Evolutionary conservation across 2,797 vertebrate genomes (phyloP).

Genomic region (Ptychadena robeensis): DNA sequence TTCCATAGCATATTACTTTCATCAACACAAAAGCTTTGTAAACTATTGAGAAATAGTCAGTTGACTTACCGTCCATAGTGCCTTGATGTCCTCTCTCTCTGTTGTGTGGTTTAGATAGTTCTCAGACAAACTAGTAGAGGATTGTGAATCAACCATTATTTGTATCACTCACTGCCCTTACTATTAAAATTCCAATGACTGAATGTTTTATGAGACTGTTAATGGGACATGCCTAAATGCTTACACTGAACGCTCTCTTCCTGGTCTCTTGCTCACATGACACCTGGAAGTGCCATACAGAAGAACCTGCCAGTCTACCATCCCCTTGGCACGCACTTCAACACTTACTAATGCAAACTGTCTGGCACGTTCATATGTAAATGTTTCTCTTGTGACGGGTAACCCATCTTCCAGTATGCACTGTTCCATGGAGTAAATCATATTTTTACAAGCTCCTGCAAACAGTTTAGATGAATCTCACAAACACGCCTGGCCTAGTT

Average conservation of each 20-base stretch:
- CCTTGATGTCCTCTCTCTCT: not conserved
- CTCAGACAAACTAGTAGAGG: slow-evolving; percentile 27
- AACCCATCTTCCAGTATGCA: not conserved
- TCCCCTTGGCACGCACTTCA: slow-evolving; percentile 15
- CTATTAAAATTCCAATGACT: slow-evolving; percentile 59
- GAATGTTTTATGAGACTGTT: slow-evolving; percentile 51
- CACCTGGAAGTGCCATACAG: slow-evolving; percentile 7
- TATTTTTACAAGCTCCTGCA: slow-evolving; percentile 41
- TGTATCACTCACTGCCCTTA: slow-evolving; percentile 45
- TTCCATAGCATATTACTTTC: not conserved
- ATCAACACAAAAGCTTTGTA: too few species aligned
- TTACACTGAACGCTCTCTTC: slow-evolving; percentile 37
- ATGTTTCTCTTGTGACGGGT: slow-evolving; percentile 26
- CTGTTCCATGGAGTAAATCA: slow-evolving; percentile 8
- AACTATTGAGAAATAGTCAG: not conserved
- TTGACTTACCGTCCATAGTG: slow-evolving; percentile 55
- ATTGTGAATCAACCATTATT: slow-evolving; percentile 54
- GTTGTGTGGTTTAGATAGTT: slow-evolving; percentile 28
- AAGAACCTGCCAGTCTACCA: slow-evolving; percentile 25
- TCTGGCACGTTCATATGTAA: not conserved
- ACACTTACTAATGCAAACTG: slow-evolving; percentile 14
- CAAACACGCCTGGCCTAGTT: slow-evolving; percentile 49
- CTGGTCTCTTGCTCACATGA: slow-evolving; percentile 17
- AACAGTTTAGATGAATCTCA: slow-evolving; percentile 14
- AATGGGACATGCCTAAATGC: slow-evolving; percentile 56